Evolutionary conservation across 2,113 vertebrate genomes (phyloP).

Genomic region (Syrrhaptes paradoxus): DNA sequence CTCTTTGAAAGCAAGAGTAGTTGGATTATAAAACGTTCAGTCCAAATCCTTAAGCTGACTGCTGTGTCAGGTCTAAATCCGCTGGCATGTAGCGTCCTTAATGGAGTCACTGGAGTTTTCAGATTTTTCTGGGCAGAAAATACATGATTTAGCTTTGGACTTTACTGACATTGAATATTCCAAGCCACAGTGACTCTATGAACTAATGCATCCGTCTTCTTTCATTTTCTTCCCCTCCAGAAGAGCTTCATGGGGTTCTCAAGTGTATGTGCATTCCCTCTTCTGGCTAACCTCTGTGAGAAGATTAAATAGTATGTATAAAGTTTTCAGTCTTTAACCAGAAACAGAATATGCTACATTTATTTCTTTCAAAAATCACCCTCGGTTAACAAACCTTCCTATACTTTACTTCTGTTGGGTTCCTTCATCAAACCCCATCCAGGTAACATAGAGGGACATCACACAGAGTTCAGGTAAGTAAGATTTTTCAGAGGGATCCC

Average conservation of each 20-base stretch:
- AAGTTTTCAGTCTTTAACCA: not conserved
- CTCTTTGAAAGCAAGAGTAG: not conserved
- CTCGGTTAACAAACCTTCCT: not conserved
- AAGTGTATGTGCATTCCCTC: constrained; percentile 71
- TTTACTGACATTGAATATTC: not conserved
- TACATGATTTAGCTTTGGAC: not conserved
- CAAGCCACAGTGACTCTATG: not conserved
- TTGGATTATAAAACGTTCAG: not conserved
- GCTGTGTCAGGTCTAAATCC: not conserved
- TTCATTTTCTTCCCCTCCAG: constrained; percentile 54
- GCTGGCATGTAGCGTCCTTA: not conserved
- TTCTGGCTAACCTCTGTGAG: constrained; percentile 71
- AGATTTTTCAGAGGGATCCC: not conserved
- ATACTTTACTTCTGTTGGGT: not conserved
- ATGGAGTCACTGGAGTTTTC: not conserved
- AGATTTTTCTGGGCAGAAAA: not conserved
- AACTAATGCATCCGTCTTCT: not conserved
- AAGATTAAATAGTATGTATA: constrained; percentile 75
- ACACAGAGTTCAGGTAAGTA: not conserved
- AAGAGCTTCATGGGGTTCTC: constrained; percentile 9
- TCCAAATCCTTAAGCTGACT: not conserved
- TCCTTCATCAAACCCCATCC: not conserved
- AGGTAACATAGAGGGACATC: not conserved
- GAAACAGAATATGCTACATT: not conserved
- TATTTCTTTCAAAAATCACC: not conserved